These are phyloP conservation scores for Rhodophaea formosa DNA, from an alignment of 2,888 invertebrate species.

Conservation along the genomic window DNA sequence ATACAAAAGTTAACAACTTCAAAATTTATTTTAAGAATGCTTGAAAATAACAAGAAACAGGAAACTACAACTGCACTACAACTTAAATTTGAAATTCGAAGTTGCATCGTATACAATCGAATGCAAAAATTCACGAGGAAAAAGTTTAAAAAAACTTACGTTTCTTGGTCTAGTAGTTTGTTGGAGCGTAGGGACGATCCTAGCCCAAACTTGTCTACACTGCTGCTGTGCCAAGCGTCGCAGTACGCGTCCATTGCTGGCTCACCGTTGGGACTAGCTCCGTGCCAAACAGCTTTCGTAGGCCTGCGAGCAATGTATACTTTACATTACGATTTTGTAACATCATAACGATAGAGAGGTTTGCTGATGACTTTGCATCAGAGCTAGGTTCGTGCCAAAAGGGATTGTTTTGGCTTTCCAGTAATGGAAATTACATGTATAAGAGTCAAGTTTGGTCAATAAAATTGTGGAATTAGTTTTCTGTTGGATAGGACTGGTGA, in stretches of 20 bases:
- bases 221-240: slow-evolving; percentile 94
- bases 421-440: slow-evolving; percentile 7
- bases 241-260: slow-evolving; percentile 94
- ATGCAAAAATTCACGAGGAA: slow-evolving; percentile 13
- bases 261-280: slow-evolving; percentile 91
- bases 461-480: not conserved
- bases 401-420: slow-evolving; percentile 3
- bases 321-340: slow-evolving; percentile 7
- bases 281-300: slow-evolving; percentile 97
- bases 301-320: slow-evolving; percentile 83
- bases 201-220: slow-evolving; percentile 89
- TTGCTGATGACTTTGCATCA: slow-evolving; percentile 2
- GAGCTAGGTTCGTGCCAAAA: slow-evolving; percentile 6
- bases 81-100: slow-evolving; percentile 6
- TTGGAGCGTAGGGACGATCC: slow-evolving; percentile 91
- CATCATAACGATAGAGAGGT: slow-evolving; percentile 8
- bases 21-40: not conserved
- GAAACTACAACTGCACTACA: not conserved
- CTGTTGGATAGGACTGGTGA: too few relatives aligned
- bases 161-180: slow-evolving; percentile 89
- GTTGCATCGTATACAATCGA: not conserved
- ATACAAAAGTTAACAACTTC: too few relatives aligned
- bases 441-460: not conserved
- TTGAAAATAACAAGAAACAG: not conserved
- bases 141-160: slow-evolving; percentile 50